These are phyloP conservation scores for Stegana nigrithorax DNA, from an alignment of 2,888 invertebrate species.

Conservation along the genomic window DNA sequence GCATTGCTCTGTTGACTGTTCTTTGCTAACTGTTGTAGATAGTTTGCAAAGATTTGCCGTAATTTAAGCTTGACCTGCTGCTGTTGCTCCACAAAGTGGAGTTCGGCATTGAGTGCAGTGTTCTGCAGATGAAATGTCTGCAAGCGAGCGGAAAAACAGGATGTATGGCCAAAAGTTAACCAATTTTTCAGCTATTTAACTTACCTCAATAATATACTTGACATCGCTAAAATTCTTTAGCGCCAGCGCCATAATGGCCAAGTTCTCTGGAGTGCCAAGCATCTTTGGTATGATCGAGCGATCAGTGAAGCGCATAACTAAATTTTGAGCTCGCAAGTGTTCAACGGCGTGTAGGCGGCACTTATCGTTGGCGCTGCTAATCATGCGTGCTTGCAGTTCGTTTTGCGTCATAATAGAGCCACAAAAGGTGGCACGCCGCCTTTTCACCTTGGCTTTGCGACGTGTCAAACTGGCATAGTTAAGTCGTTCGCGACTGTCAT, in stretches of 20 bases:
- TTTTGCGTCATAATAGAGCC: constrained; percentile 39
- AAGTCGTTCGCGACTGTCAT: constrained; percentile 59
- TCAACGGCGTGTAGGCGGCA: not conserved
- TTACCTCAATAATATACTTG: constrained; percentile 84
- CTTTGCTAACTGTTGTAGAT: constrained; percentile 46
- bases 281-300: constrained; percentile 70
- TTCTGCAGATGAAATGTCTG: constrained; percentile 79
- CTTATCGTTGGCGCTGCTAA: not conserved
- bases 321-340: constrained; percentile 21
- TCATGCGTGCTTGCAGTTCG: constrained; percentile 29
- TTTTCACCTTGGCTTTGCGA: constrained; percentile 53
- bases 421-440: constrained; percentile 58
- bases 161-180: not conserved
- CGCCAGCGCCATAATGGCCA: constrained; percentile 82
- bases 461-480: constrained; percentile 57
- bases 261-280: constrained; percentile 80
- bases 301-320: constrained; percentile 33
- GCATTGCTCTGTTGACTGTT: constrained; percentile 25
- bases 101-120: constrained; percentile 75
- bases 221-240: constrained; percentile 80
- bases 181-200: too few relatives aligned
- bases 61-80: constrained; percentile 65
- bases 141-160: constrained; percentile 42
- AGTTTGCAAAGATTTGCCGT: constrained; percentile 59
- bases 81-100: constrained; percentile 78